phyloP scores from a whole-genome alignment of 2,113 vertebrate genomes.

The Phocoena sinus region DNA sequence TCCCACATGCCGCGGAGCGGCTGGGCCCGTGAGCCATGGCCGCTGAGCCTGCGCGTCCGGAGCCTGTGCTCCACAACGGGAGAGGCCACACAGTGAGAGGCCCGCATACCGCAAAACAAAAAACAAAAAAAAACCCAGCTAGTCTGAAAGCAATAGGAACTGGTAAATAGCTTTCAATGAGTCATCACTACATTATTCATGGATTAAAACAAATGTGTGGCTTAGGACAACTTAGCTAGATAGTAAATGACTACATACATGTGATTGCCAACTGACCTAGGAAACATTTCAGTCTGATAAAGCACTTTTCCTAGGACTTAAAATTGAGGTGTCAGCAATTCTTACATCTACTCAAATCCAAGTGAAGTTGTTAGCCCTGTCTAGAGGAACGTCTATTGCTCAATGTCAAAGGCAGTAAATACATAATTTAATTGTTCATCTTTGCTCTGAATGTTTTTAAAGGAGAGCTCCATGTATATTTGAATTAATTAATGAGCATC shows the following conservation, averaged over 20 bases:
- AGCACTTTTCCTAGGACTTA: neutral
- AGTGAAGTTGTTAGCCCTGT: neutral
- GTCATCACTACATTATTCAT: neutral
- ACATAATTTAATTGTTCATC: neutral
- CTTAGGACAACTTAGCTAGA: neutral
- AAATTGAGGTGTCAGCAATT: neutral
- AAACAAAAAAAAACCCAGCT: neutral
- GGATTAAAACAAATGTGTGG: neutral
- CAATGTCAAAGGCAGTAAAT: neutral
- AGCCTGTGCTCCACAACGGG: no score
- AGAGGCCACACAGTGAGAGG: no score
- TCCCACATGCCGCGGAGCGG: no score
- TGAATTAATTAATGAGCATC: neutral
- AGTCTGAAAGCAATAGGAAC: neutral
- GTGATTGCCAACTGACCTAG: neutral
- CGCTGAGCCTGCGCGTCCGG: no score
- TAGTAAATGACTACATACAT: neutral
- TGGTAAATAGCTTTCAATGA: neutral
- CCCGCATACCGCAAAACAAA: no score
- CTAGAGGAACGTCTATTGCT: neutral
- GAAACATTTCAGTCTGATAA: neutral
- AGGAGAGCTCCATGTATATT: neutral
- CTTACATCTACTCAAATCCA: neutral
- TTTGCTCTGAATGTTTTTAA: neutral
- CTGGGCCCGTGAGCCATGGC: no score